Evolutionary conservation across 2,888 invertebrate species (phyloP), one percentile per base, ranked within the genome.

Genomic region (Axea sp.): DNA sequence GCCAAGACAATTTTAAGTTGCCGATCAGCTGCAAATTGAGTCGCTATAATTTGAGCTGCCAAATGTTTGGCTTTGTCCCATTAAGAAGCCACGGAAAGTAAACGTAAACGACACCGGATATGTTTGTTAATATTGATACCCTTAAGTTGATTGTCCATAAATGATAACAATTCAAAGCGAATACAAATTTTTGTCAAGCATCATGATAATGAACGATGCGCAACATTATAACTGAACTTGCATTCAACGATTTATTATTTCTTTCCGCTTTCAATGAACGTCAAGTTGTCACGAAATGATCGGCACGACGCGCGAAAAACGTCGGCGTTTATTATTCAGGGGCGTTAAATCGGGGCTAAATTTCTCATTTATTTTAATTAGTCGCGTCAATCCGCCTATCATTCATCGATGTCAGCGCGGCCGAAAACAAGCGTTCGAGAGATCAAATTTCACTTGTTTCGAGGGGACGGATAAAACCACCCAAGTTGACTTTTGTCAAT

Each of bases 321-420:
- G 24, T 24, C 17, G 15, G 6, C 45, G 14, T 59, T 45, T 17
- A 59, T 59, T 47, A 47, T 60, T 30, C 30, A 37, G 9, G 22
- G 30, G 30, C 30, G 47, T 49, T 49, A 39, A 39, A 39, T 60
- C 39, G 26, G 33, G 33, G 30, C 49, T 30, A 49, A 47, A 60
- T 49, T 49, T 49, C 22, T 30, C 47, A 49, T 60, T 60, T 49
- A 39, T 47, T 60, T 47, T 47, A 60, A 60, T 60, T 60, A 60
- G 47, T 15, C 19, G 49, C 30, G 39, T 60, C 60, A 39, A 60
- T 47, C 47, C 28, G 28, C 14, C 47, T 8, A 47, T 47, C 45
- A 28, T 49, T 60, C 60, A 39, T 49, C 60, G 30, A 37, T 60
- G 47, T 37, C 45, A 37, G 11, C 17, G 26, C 24, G n/a, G 26